A percentile compares a stretch with the other conserved stretches of the same genome.
Conservation (phyloP, 2,888 invertebrate species). For the Apamea epomidion region DNA sequence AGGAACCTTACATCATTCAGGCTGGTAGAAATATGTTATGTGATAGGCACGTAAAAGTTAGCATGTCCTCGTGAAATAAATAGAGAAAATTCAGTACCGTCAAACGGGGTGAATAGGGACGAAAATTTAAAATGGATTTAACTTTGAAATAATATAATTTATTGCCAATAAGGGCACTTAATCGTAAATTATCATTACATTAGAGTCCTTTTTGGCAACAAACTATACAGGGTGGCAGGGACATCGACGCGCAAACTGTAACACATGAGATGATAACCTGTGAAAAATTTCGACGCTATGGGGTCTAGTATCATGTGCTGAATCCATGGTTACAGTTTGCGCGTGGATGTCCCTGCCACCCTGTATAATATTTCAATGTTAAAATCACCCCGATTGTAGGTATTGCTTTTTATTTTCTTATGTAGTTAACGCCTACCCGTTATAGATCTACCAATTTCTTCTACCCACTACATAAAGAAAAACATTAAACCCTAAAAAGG, state of each 20-base stretch:
- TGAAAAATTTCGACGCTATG: too few relatives aligned
- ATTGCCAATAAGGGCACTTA: too few relatives aligned
- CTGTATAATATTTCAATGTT: background rate
- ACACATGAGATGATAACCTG: too few relatives aligned
- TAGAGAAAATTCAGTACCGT: background rate
- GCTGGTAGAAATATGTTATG: background rate
- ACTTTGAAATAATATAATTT: too few relatives aligned
- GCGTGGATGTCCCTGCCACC: too few relatives aligned
- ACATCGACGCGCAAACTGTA: too few relatives aligned
- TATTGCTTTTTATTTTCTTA: too few relatives aligned
- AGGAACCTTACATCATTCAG: background rate
- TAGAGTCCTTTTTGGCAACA: background rate
- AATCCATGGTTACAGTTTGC: too few relatives aligned
- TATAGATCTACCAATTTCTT: background rate
- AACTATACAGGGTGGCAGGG: too few relatives aligned
- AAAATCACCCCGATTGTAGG: background rate
- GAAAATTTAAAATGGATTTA: too few relatives aligned
- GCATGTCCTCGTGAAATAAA: background rate
- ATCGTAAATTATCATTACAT: background rate
- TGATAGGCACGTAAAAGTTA: background rate
- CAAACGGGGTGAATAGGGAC: background rate
- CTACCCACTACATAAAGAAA: background rate
- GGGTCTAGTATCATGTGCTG: too few relatives aligned
- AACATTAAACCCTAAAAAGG: conserved; percentile 19
- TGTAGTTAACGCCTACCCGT: background rate